Evolutionary conservation across 2,113 vertebrate species (phyloP).

Genomic region (Sphaerodactylus townsendi): DNA sequence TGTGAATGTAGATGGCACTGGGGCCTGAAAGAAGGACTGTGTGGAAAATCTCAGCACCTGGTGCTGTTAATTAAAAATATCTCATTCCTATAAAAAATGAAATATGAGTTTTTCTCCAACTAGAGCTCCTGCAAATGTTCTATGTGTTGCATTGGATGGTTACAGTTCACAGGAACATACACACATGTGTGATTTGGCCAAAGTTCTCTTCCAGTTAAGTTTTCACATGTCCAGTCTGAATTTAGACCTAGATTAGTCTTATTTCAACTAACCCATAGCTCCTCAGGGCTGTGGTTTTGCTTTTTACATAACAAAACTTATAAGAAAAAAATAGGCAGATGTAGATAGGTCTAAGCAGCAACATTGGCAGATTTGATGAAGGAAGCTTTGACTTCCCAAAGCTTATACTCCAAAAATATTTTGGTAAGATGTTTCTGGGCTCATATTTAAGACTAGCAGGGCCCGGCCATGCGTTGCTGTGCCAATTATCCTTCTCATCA

Average conservation of each 20-base stretch:
- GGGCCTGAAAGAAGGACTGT: constrained; percentile 9
- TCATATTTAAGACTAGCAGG: no score
- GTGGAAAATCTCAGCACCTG: background rate
- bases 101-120: background rate
- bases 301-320: background rate
- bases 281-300: background rate
- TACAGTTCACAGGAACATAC: background rate
- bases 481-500: no score
- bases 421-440: no score
- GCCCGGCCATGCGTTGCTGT: no score
- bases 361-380: no score
- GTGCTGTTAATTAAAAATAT: constrained; percentile 25
- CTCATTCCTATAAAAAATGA: background rate
- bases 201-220: background rate
- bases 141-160: background rate
- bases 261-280: background rate
- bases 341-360: background rate
- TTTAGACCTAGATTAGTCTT: background rate
- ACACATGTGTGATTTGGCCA: background rate
- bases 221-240: background rate
- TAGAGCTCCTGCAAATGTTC: fast-evolving
- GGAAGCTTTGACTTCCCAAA: no score
- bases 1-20: constrained; percentile 7
- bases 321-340: background rate
- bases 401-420: no score